Evolutionary conservation across 2,797 vertebrate species (phyloP).

Genomic region (Epinephelus awoara): DNA sequence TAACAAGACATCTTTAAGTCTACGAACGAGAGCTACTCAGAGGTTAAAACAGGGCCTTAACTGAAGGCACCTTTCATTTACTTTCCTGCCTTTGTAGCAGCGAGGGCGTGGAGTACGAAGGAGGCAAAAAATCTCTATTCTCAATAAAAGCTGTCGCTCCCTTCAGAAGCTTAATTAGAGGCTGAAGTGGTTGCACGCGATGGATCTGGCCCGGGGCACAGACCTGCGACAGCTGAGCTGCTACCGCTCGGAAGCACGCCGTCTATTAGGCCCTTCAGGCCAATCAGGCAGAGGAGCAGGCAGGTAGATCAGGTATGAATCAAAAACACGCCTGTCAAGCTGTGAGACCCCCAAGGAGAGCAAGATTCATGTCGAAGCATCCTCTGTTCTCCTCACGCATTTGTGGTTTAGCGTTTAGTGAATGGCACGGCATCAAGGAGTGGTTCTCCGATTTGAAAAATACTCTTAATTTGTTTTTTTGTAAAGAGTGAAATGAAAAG

Average conservation of each 20-base stretch:
- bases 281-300: conserved; percentile 37
- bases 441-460: conserved; percentile 4
- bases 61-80: conserved; percentile 25
- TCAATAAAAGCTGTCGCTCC: conserved; percentile 79
- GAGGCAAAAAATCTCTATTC: conserved; percentile 52
- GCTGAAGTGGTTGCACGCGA: conserved; percentile 79
- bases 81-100: conserved; percentile 44
- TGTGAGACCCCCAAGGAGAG: conserved; percentile 54
- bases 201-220: conserved; percentile 75
- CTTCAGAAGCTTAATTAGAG: conserved; percentile 84
- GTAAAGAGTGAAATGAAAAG: not conserved
- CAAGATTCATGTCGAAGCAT: conserved; percentile 26
- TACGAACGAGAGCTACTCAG: not conserved
- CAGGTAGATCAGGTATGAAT: conserved; percentile 58
- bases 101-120: conserved; percentile 44
- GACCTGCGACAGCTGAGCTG: conserved; percentile 68
- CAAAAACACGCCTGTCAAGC: conserved; percentile 57
- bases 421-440: not conserved
- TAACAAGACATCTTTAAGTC: not conserved
- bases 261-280: conserved; percentile 69
- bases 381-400: conserved; percentile 26
- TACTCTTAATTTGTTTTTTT: not conserved
- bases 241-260: conserved; percentile 52
- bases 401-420: not conserved
- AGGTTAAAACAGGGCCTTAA: conserved; percentile 1